A percentile compares a stretch with the other conserved stretches of the same genome.
Evolutionary conservation across 2,113 vertebrate genomes (phyloP).

Genomic region (Physeter macrocephalus): DNA sequence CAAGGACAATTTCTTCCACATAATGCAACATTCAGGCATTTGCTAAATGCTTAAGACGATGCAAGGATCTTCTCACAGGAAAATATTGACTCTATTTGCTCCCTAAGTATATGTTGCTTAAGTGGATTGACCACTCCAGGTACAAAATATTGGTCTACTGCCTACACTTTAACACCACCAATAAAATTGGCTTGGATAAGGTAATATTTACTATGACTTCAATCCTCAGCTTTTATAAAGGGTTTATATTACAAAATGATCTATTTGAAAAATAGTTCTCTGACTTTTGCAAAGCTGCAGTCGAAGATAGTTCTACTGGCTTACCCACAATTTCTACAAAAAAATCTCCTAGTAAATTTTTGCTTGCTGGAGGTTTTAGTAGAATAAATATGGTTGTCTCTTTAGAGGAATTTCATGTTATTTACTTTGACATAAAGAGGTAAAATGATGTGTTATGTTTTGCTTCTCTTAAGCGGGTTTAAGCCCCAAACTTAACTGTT

Average conservation of each 20-base stretch:
- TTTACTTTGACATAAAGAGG: not conserved
- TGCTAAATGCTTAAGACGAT: not conserved
- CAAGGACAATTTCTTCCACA: not conserved
- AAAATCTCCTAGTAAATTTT: not conserved
- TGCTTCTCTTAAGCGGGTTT: not conserved
- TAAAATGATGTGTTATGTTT: not conserved
- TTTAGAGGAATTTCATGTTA: not conserved
- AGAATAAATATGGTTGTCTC: not conserved
- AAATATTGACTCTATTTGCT: not conserved
- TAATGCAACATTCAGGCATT: not conserved
- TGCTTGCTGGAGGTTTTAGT: not conserved
- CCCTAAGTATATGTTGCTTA: not conserved
- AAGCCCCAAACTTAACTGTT: not conserved
- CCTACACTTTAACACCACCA: not conserved
- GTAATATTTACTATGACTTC: conserved; percentile 11
- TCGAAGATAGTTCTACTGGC: not conserved
- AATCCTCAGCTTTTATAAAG: not conserved
- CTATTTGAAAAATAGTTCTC: not conserved
- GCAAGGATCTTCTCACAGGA: not conserved
- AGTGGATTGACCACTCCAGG: not conserved
- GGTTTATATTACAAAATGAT: not conserved
- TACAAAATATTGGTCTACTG: not conserved
- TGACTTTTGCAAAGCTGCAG: not conserved
- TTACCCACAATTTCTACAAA: not conserved
- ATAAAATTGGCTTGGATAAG: not conserved